A percentile compares a stretch with the other conserved stretches of the same genome.
phyloP scores from a whole-genome alignment of 2,797 vertebrate species.

The Squalus acanthias region DNA sequence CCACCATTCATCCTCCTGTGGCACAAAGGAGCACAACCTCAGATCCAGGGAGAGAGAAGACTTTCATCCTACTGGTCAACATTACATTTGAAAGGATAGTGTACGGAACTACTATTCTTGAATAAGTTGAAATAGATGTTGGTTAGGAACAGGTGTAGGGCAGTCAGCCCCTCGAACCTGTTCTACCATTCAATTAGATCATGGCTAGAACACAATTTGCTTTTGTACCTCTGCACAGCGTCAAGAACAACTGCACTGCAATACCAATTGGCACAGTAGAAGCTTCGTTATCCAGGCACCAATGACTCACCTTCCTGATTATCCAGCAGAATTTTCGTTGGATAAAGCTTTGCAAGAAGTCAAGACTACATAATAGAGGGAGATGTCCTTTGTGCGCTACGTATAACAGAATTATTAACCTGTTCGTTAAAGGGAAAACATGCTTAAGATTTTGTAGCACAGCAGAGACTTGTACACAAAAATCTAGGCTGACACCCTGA shows the following conservation, averaged over 20 bases:
- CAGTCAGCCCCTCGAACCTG: neutral
- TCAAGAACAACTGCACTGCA: neutral
- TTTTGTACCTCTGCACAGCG: neutral
- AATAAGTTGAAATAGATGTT: neutral
- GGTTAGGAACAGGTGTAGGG: neutral
- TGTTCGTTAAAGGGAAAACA: neutral
- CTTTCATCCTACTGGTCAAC: neutral
- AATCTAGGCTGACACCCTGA: too few species aligned
- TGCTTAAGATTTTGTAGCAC: neutral
- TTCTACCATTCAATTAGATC: neutral
- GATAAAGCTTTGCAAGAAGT: neutral
- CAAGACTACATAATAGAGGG: neutral
- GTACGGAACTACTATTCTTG: neutral
- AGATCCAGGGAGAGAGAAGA: neutral
- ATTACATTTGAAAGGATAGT: neutral
- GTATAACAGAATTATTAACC: neutral
- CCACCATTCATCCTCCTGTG: neutral
- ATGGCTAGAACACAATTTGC: neutral
- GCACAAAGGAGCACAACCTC: neutral
- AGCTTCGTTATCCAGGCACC: neutral
- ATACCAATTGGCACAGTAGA: neutral
- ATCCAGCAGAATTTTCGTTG: neutral
- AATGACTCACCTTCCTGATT: neutral
- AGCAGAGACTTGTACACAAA: too few species aligned
- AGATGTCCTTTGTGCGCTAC: neutral